Percentiles rank a stretch among this genome's conserved stretches.
These are phyloP conservation scores for Calliphora vomitoria DNA, from an alignment of 2,888 invertebrate genomes.

Conservation along the genomic window DNA sequence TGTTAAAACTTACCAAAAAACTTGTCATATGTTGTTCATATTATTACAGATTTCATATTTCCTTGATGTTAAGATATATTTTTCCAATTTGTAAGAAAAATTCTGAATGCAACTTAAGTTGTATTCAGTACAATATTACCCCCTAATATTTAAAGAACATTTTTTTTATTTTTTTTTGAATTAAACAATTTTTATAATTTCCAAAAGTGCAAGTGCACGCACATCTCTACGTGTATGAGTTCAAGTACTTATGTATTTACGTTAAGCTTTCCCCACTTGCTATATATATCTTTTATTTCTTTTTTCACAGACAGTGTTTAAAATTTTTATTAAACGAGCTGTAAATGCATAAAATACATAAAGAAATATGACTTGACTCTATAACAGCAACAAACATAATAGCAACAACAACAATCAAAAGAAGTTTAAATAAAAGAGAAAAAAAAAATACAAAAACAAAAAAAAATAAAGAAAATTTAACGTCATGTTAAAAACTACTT, in stretches of 20 bases:
- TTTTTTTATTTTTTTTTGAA: too few species aligned
- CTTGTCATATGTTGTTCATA: too few species aligned
- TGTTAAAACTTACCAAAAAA: too few species aligned
- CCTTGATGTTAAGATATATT: too few species aligned
- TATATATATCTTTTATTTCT: not conserved
- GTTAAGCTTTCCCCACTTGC: constrained; percentile 14
- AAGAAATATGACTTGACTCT: constrained; percentile 65
- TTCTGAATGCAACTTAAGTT: too few species aligned
- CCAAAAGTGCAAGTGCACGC: too few species aligned
- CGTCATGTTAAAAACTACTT: constrained; percentile 75
- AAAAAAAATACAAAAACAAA: constrained; percentile 30
- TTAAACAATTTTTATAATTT: too few species aligned
- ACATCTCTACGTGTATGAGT: too few species aligned
- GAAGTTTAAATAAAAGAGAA: constrained; percentile 37
- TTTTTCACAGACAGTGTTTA: constrained; percentile 41
- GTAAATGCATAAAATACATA: constrained; percentile 67
- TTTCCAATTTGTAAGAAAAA: too few species aligned
- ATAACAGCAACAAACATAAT: constrained; percentile 20
- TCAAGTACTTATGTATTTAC: not conserved
- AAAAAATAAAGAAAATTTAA: constrained; percentile 67
- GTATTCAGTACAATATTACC: too few species aligned
- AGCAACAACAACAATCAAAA: constrained; percentile 35
- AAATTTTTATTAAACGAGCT: constrained; percentile 72
- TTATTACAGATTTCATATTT: too few species aligned
- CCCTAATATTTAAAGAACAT: too few species aligned